Evolutionary conservation across 2,888 invertebrate genomes (phyloP).

Genomic region (Fabriciana adippe): DNA sequence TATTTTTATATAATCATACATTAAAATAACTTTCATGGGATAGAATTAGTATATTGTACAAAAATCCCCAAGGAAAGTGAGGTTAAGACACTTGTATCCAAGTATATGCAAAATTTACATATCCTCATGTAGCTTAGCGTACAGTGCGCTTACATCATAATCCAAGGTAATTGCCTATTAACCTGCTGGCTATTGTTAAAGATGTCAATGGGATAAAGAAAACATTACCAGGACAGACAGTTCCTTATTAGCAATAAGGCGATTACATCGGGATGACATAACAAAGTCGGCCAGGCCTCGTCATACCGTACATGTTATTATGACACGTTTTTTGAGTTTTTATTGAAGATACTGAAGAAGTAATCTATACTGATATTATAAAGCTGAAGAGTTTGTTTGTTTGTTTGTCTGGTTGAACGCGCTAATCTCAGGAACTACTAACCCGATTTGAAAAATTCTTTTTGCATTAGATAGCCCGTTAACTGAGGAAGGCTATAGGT

Average conservation of each 20-base stretch:
- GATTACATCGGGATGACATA: conserved; percentile 24
- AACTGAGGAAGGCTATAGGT: too few species aligned
- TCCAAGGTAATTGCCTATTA: conserved; percentile 34
- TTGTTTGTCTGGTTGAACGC: too few species aligned
- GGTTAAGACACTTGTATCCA: not conserved
- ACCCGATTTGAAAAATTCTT: too few species aligned
- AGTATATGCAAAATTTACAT: not conserved
- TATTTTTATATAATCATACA: too few species aligned
- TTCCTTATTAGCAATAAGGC: conserved; percentile 33
- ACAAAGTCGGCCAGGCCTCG: not conserved
- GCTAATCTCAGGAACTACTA: too few species aligned
- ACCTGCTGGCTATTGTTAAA: conserved; percentile 30
- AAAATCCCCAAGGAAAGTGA: too few species aligned
- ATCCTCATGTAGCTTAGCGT: conserved; percentile 15
- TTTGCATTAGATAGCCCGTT: too few species aligned
- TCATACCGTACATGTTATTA: not conserved
- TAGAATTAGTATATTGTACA: too few species aligned
- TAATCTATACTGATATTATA: too few species aligned
- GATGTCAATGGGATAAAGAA: conserved; percentile 28
- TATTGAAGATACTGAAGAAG: too few species aligned
- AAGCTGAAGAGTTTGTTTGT: too few species aligned
- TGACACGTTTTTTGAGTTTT: not conserved
- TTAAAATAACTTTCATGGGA: too few species aligned
- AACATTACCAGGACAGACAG: conserved; percentile 26
- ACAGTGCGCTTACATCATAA: conserved; percentile 31